Evolutionary conservation across 2,113 vertebrate species (phyloP).

Genomic region (Ariopsis seemanni): DNA sequence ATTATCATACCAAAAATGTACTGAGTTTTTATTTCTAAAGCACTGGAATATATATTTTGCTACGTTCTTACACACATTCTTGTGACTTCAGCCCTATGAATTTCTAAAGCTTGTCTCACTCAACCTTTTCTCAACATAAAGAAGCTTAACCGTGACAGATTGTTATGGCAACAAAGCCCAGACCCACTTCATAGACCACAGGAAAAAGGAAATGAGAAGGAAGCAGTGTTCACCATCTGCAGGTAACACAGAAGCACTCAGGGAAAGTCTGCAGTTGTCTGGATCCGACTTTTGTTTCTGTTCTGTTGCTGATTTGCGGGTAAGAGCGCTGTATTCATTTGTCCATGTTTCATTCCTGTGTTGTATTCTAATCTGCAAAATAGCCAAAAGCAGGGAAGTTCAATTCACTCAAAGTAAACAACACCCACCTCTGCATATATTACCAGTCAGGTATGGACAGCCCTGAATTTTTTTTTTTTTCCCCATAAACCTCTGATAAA

Average conservation of each 20-base stretch:
- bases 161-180: conserved; percentile 34
- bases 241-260: conserved; percentile 15
- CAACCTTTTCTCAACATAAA: neutral
- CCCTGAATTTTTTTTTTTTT: neutral
- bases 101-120: conserved; percentile 3
- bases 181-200: conserved; percentile 13
- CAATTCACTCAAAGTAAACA: neutral
- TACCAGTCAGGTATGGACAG: neutral
- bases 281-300: conserved; percentile 33
- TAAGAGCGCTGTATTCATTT: neutral
- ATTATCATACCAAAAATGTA: neutral
- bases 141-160: conserved; percentile 10
- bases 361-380: neutral
- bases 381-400: neutral
- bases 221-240: conserved; percentile 24
- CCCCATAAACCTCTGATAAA: neutral
- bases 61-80: neutral
- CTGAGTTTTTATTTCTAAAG: neutral
- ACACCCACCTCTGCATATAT: neutral
- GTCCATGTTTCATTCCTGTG: neutral
- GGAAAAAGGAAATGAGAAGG: conserved; percentile 32
- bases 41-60: neutral
- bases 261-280: conserved; percentile 25
- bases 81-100: neutral
- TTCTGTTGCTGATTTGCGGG: conserved; percentile 18